Conservation (phyloP, 1,140 invertebrate genomes). For the Orchesella cincta region DNA sequence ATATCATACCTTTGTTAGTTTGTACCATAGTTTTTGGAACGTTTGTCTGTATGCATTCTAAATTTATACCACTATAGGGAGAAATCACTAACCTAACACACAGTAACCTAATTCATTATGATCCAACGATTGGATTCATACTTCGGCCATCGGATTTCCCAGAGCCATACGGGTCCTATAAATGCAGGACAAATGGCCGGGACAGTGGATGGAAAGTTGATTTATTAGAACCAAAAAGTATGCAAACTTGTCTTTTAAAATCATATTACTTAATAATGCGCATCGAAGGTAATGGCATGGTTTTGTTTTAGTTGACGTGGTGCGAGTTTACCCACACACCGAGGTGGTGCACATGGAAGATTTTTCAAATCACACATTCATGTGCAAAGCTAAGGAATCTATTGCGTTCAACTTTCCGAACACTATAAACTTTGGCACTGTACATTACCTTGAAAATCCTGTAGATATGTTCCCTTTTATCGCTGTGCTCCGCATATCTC, state of each 20-base stretch:
- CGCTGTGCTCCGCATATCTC: constrained; percentile 30
- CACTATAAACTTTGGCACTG: constrained; percentile 31
- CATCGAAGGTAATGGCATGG: background rate
- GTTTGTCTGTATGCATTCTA: no score
- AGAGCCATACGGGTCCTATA: constrained; percentile 46
- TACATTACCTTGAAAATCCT: constrained; percentile 39
- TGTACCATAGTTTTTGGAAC: no score
- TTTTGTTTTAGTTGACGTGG: constrained; percentile 40
- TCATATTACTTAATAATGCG: background rate
- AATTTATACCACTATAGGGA: background rate
- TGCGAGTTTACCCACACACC: constrained; percentile 31
- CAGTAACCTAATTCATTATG: constrained; percentile 35
- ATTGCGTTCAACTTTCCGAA: constrained; percentile 41
- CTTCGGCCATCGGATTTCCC: constrained; percentile 34
- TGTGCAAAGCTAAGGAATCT: constrained; percentile 43
- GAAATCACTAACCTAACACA: constrained; percentile 44
- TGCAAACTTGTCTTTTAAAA: background rate
- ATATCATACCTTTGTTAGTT: no score
- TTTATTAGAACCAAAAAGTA: constrained; percentile 44
- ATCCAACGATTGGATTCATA: constrained; percentile 40
- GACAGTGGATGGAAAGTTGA: constrained; percentile 48
- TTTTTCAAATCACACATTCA: constrained; percentile 45
- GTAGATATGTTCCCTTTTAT: constrained; percentile 39
- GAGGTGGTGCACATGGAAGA: constrained; percentile 35
- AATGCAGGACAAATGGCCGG: constrained; percentile 36